phyloP scores from a whole-genome alignment of 64 coral and sea anemone species.

The Montipora efflorescens region DNA sequence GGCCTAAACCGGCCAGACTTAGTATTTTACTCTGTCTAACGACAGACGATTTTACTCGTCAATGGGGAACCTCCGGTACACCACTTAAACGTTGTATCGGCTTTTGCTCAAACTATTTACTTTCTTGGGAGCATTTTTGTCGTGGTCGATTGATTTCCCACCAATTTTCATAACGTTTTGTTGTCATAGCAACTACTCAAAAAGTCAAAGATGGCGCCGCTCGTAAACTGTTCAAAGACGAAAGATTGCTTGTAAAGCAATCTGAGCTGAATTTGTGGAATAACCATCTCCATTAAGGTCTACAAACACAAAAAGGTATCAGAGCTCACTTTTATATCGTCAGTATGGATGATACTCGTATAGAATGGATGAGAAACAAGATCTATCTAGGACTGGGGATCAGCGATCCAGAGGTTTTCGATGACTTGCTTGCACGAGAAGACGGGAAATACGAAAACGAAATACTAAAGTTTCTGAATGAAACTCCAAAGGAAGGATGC shows the following conservation, averaged over 20 bases:
- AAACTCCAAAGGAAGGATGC: conserved; percentile 93
- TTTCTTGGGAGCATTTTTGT: no score
- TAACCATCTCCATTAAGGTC: neutral
- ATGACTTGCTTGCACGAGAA: conserved; percentile 95
- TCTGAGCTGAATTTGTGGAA: neutral
- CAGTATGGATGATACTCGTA: conserved; percentile 95
- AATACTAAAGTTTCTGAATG: conserved; percentile 93
- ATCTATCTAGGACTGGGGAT: conserved; percentile 93
- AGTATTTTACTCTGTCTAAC: no score
- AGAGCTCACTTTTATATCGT: neutral
- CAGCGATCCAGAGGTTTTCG: conserved; percentile 95
- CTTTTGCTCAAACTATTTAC: no score
- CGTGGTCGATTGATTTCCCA: no score
- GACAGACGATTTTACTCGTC: no score
- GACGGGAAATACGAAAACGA: conserved; percentile 93
- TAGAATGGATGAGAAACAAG: conserved; percentile 98
- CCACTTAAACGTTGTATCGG: no score
- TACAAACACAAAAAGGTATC: neutral
- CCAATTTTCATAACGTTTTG: neutral
- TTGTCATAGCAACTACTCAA: conserved; percentile 31
- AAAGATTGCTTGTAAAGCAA: neutral
- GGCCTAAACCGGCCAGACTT: no score
- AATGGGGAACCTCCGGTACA: no score
- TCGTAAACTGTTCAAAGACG: neutral
- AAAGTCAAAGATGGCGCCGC: conserved; percentile 18